Evolutionary conservation across 2,113 vertebrate species (phyloP).

Genomic region (Fulmarus glacialis): DNA sequence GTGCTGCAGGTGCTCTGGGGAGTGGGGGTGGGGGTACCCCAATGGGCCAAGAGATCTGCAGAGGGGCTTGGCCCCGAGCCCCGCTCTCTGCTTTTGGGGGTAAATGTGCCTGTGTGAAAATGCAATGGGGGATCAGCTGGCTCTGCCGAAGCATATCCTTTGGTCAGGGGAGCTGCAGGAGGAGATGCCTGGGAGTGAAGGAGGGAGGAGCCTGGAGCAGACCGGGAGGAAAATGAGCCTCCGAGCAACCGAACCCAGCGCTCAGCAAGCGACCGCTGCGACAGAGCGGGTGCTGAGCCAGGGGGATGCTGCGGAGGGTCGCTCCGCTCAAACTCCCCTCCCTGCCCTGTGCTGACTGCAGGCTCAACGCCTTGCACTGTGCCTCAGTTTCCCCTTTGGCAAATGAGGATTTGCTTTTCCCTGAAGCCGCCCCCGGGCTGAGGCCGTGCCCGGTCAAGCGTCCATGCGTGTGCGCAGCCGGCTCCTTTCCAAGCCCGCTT

Average conservation of each 20-base stretch:
- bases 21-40: background rate
- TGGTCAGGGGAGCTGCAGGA: background rate
- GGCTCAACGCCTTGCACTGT: fast-evolving
- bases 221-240: background rate
- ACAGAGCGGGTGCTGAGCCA: fast-evolving
- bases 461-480: background rate
- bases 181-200: background rate
- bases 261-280: background rate
- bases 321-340: background rate
- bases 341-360: background rate
- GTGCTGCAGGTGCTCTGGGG: fast-evolving
- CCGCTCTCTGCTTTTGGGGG: background rate
- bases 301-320: background rate
- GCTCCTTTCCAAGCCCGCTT: background rate
- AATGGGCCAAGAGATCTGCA: background rate
- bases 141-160: background rate
- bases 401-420: background rate
- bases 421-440: background rate
- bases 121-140: background rate
- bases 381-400: background rate
- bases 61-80: background rate
- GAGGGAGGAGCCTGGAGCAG: background rate
- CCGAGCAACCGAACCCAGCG: background rate
- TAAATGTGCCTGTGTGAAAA: background rate
- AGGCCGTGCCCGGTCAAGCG: fast-evolving